Conservation (phyloP, 2,113 vertebrate species). For the Martes martes region DNA sequence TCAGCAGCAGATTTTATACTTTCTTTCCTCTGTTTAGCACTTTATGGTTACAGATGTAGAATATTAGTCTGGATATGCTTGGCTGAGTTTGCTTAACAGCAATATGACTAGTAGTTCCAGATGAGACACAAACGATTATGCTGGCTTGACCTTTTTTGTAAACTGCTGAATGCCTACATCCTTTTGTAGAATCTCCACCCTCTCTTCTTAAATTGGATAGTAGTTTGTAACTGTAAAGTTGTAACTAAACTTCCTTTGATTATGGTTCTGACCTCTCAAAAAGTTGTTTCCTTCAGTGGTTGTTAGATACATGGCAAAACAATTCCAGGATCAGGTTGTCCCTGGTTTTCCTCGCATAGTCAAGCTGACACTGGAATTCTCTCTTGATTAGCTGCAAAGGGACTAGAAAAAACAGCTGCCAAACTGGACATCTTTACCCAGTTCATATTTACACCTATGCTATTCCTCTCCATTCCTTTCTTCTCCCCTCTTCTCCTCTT, state of each 20-base stretch:
- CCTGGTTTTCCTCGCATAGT: not conserved
- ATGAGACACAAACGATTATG: not conserved
- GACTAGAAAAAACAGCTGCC: not conserved
- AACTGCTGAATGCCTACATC: not conserved
- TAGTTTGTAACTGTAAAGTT: not conserved
- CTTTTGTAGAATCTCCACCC: not conserved
- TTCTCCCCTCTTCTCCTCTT: not conserved
- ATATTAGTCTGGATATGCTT: not conserved
- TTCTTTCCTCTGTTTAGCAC: not conserved
- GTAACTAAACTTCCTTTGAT: not conserved
- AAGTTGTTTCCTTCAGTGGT: not conserved
- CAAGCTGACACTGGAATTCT: not conserved
- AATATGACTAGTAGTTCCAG: not conserved
- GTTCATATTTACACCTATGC: not conserved
- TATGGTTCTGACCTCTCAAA: not conserved
- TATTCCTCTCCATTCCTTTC: not conserved
- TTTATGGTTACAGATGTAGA: not conserved
- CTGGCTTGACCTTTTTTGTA: not conserved
- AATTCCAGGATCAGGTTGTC: not conserved
- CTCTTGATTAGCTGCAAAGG: not conserved
- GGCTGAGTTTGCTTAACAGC: slow-evolving; percentile 9
- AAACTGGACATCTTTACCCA: not conserved
- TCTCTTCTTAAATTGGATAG: not conserved
- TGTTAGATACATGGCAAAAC: not conserved
- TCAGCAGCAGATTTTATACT: not conserved